These are phyloP conservation scores for Bicyclus anynana DNA, from an alignment of 1,140 invertebrate genomes.

Conservation along the genomic window DNA sequence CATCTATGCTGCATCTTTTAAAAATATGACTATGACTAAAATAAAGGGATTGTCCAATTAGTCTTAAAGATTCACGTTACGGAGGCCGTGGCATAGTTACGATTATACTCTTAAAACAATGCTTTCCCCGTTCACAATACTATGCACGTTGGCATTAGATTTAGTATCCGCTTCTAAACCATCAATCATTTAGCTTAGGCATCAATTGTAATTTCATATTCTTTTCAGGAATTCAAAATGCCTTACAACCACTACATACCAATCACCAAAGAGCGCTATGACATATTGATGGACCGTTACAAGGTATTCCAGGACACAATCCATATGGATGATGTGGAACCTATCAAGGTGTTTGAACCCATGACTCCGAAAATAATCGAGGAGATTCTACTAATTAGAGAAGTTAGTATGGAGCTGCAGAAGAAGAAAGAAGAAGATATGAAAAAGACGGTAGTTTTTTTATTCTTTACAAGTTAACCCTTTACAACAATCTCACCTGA, in stretches of 20 bases:
- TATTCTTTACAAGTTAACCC: not conserved
- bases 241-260: conserved; percentile 16
- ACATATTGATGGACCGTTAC: conserved; percentile 18
- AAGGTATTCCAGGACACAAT: conserved; percentile 18
- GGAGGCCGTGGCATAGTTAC: too few relatives aligned
- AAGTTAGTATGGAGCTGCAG: conserved; percentile 43
- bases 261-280: conserved; percentile 24
- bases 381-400: conserved; percentile 45
- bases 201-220: not conserved
- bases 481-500: too few relatives aligned
- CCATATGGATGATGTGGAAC: conserved; percentile 16
- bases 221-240: conserved; percentile 20
- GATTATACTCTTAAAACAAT: too few relatives aligned
- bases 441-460: conserved; percentile 35
- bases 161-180: too few relatives aligned
- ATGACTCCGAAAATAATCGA: conserved; percentile 27
- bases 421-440: conserved; percentile 50
- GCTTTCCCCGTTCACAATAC: too few relatives aligned
- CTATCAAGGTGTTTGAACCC: conserved; percentile 35
- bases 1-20: too few relatives aligned
- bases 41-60: too few relatives aligned
- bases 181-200: too few relatives aligned
- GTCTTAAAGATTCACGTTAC: too few relatives aligned
- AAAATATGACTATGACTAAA: too few relatives aligned
- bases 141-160: too few relatives aligned